phyloP scores from a whole-genome alignment of 2,113 vertebrate genomes.

The Steatornis caripensis region DNA sequence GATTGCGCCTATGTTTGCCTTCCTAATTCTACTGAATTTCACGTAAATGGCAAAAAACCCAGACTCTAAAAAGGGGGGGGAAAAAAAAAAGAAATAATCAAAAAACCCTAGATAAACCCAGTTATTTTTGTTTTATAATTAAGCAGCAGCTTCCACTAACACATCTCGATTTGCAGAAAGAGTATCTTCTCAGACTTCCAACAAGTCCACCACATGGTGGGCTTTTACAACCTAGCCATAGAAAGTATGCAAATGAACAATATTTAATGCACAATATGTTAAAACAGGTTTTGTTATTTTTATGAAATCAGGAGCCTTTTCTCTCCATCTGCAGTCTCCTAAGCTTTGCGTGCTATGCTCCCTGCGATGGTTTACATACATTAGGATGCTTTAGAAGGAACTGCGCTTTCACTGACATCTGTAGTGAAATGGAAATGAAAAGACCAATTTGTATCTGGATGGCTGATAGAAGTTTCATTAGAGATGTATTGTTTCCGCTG shows the following conservation, averaged over 20 bases:
- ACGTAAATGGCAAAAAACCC: neutral
- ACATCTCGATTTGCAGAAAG: conserved; percentile 48
- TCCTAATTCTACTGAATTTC: neutral
- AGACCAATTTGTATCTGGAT: conserved; percentile 23
- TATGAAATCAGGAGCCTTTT: conserved; percentile 64
- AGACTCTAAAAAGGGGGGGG: neutral
- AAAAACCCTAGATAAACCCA: neutral
- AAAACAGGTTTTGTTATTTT: conserved; percentile 66
- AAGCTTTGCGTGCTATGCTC: neutral
- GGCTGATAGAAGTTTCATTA: conserved; percentile 28
- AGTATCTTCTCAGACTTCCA: conserved; percentile 38
- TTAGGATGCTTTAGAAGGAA: conserved; percentile 36
- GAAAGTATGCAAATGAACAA: conserved; percentile 66
- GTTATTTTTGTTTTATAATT: conserved; percentile 55
- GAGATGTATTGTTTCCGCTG: neutral
- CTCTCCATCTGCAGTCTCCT: conserved; percentile 63
- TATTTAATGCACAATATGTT: conserved; percentile 63
- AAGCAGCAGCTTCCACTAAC: conserved; percentile 58
- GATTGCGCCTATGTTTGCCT: neutral
- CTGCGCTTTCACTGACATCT: conserved; percentile 48
- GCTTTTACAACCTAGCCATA: conserved; percentile 49
- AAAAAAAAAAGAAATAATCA: neutral
- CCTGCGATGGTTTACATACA: conserved; percentile 52
- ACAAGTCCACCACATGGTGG: conserved; percentile 63
- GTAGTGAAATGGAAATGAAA: conserved; percentile 48